Evolutionary conservation across 2,113 vertebrate species (phyloP).

Genomic region (Labeo catla): DNA sequence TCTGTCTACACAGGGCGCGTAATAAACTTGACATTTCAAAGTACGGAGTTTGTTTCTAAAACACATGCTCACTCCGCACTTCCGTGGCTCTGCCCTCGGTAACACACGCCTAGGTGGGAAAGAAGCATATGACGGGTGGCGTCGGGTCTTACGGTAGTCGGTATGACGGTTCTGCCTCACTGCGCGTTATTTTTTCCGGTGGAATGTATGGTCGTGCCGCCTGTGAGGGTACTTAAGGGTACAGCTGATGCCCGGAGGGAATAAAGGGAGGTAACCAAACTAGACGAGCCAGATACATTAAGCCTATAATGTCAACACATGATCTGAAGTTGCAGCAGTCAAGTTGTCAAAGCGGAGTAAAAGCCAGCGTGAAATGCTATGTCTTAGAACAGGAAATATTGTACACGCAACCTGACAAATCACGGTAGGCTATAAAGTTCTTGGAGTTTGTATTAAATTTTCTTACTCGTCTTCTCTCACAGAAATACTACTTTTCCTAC

Average conservation of each 20-base stretch:
- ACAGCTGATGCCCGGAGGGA: not conserved
- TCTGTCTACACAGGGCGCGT: not conserved
- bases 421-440: constrained; percentile 22
- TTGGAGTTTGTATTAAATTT: not conserved
- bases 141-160: not conserved
- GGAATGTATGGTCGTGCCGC: not conserved
- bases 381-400: constrained; percentile 10
- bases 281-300: constrained; percentile 19
- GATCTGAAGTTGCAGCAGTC: constrained; percentile 25
- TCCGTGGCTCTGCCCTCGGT: not conserved
- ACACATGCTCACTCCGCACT: not conserved
- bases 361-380: not conserved
- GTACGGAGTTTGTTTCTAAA: not conserved
- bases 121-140: not conserved
- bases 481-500: not conserved
- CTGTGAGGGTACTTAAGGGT: not conserved
- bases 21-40: not conserved
- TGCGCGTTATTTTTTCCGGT: not conserved
- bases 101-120: constrained; percentile 1
- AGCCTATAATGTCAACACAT: constrained; percentile 55
- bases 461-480: not conserved
- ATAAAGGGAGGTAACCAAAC: constrained; percentile 50
- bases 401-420: not conserved
- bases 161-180: not conserved
- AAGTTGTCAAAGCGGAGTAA: constrained; percentile 10